phyloP scores from a whole-genome alignment of 2,797 vertebrate species.

The Mallotus villosus region DNA sequence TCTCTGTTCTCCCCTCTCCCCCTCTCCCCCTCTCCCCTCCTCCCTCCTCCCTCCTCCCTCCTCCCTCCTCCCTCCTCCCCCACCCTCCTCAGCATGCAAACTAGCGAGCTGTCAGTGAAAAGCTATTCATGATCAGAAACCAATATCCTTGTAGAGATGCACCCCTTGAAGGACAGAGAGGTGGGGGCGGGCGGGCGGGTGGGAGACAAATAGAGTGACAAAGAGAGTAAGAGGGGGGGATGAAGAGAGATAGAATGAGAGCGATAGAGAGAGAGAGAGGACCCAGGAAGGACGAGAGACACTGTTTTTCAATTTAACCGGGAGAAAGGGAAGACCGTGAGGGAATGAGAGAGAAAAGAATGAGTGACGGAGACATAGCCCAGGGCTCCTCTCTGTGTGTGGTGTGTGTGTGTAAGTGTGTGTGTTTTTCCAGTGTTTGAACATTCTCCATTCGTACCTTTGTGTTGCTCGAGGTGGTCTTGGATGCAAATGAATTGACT shows the following conservation, averaged over 20 bases:
- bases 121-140: slow-evolving; percentile 67
- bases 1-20: not conserved
- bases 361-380: slow-evolving; percentile 31
- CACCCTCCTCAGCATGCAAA: slow-evolving; percentile 19
- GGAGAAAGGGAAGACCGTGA: slow-evolving; percentile 33
- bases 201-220: slow-evolving; percentile 30
- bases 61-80: not conserved
- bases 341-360: not conserved
- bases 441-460: slow-evolving; percentile 29
- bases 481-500: slow-evolving; percentile 49
- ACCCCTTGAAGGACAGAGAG: slow-evolving; percentile 34
- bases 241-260: slow-evolving; percentile 9
- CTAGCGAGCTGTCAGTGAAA: slow-evolving; percentile 49
- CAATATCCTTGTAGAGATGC: slow-evolving; percentile 62
- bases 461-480: slow-evolving; percentile 29
- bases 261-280: slow-evolving; percentile 7
- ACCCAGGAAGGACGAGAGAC: not conserved
- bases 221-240: slow-evolving; percentile 1
- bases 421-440: not conserved
- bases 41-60: not conserved
- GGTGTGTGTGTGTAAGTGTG: not conserved
- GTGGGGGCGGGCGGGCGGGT: not conserved
- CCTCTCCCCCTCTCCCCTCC: not conserved
- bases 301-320: not conserved
- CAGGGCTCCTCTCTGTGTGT: slow-evolving; percentile 23